These are phyloP conservation scores for Patella depressa DNA, from an alignment of 2,888 invertebrate genomes.

Conservation along the genomic window DNA sequence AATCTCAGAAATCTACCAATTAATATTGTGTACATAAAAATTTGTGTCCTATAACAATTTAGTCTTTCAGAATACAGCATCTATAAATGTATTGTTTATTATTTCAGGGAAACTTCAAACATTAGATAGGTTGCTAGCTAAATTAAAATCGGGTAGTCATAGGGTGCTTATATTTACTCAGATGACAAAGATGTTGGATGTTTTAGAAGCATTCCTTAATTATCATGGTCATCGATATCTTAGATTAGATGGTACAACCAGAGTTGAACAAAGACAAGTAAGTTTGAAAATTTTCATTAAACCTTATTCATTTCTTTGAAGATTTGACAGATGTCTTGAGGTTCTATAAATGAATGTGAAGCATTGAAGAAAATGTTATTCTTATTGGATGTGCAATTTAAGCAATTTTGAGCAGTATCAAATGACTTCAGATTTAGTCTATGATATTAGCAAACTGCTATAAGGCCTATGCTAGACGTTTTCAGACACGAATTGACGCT, in stretches of 20 bases:
- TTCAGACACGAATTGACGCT: too few species aligned
- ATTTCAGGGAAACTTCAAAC: slow-evolving; percentile 87
- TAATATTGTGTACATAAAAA: too few species aligned
- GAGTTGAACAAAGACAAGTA: slow-evolving; percentile 92
- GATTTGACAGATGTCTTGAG: too few species aligned
- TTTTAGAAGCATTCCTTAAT: slow-evolving; percentile 95
- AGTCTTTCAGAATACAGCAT: neutral
- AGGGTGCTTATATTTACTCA: slow-evolving; percentile 98
- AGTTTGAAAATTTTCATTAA: slow-evolving; percentile 25
- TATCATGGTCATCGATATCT: slow-evolving; percentile 97
- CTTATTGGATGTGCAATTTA: too few species aligned
- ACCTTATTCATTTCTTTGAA: too few species aligned
- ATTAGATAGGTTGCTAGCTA: slow-evolving; percentile 84
- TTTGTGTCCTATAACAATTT: neutral
- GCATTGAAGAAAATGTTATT: too few species aligned
- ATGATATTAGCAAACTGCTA: too few species aligned
- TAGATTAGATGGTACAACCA: slow-evolving; percentile 92
- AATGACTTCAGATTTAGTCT: too few species aligned
- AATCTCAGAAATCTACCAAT: too few species aligned
- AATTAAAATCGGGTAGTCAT: slow-evolving; percentile 87
- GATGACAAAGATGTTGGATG: slow-evolving; percentile 99
- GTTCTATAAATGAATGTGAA: too few species aligned
- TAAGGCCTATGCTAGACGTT: too few species aligned
- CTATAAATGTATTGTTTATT: slow-evolving; percentile 8
- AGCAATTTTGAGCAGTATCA: too few species aligned